Evolutionary conservation across 2,113 vertebrate species (phyloP), one percentile per base, ranked within the genome.

Genomic region (Pelmatolapia mariae): DNA sequence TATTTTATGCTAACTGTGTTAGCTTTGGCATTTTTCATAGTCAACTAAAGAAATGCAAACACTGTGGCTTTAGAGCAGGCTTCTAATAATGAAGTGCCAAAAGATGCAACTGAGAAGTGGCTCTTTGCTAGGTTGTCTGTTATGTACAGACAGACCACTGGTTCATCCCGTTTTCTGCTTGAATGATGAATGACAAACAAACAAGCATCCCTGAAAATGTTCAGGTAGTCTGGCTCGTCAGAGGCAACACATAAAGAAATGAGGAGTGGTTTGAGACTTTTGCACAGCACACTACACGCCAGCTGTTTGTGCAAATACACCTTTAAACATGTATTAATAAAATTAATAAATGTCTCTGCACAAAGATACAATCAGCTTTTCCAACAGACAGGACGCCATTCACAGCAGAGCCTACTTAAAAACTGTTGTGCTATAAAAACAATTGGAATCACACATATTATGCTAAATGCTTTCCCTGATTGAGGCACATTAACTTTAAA

Each of bases 401-500:
- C 73, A 78, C 18, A 78, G 73, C 18, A 33, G 26, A 52, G 26
- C 73, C 73, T 33, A 52, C 73, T 78, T 78, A 78, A 52, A 78
- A 78, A 33, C 26, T 33, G 45, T 9, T 52, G 45, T 52, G 73
- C 73, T 78, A 13, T 78, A 78, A 78, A 78, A 78, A 33, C 45
- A 52, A 78, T 78, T 78, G 73, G 45, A 78, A 13, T 78, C 73
- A 33, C 40, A 47, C 22, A 66, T 36, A 56, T 79, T 54, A 53
- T 24, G 79, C 24, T 81, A 50, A 86, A 24, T 0, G 61, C 76
- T 29, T 47, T 57, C 12, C 10, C 29, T 80, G 50, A 85, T 15
- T 80, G 50, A 71, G 13, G 22, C 22, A 22, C 59, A 90, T 84
- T 82, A n/a, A 85, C 68, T 76, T 82, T 5, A 85, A 87, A 83